phyloP scores from a whole-genome alignment of 2,113 vertebrate species.

The Origma solitaria region DNA sequence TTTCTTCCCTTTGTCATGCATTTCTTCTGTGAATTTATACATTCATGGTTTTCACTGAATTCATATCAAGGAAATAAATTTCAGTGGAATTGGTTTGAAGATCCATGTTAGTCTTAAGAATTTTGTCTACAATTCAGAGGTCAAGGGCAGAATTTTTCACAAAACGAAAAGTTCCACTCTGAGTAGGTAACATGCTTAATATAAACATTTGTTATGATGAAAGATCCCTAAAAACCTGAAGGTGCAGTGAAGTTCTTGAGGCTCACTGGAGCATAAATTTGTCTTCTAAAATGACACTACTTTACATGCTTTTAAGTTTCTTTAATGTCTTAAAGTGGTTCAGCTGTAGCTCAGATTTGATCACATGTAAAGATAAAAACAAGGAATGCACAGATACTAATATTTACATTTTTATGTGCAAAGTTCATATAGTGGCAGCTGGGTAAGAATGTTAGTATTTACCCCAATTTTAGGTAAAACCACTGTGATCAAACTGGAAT shows the following conservation, averaged over 20 bases:
- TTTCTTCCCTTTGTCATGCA: background rate
- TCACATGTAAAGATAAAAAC: background rate
- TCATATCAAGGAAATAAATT: background rate
- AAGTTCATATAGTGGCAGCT: background rate
- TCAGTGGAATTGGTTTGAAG: background rate
- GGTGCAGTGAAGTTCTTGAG: background rate
- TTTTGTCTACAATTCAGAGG: background rate
- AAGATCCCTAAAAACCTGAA: background rate
- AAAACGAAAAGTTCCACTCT: background rate
- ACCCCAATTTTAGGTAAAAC: background rate
- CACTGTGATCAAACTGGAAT: background rate
- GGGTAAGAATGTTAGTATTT: background rate
- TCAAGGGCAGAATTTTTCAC: background rate
- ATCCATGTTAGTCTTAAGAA: background rate
- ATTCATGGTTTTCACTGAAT: background rate
- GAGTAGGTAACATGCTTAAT: background rate
- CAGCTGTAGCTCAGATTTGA: background rate
- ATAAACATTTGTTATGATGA: constrained; percentile 5
- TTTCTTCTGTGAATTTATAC: background rate
- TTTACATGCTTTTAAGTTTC: constrained; percentile 1
- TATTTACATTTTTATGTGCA: background rate
- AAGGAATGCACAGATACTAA: background rate
- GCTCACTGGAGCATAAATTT: constrained; percentile 7
- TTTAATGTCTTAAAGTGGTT: constrained; percentile 10
- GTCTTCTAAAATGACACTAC: background rate